Percentiles rank a stretch among this genome's conserved stretches.
These are phyloP conservation scores for Argyrosomus regius DNA, from an alignment of 2,797 vertebrate species.

Conservation along the genomic window DNA sequence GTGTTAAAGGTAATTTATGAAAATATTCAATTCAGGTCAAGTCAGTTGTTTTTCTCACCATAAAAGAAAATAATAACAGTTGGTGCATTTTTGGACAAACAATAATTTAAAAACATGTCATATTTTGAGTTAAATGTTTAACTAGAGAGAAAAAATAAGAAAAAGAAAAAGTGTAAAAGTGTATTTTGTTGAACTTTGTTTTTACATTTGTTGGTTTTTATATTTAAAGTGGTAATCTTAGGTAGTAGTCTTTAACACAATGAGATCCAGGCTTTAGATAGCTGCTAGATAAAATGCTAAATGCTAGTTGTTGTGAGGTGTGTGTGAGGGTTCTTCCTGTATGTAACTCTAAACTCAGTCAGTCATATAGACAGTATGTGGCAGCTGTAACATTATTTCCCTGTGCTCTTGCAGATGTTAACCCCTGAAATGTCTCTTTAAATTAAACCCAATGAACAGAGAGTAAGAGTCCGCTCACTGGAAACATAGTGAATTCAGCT, in stretches of 20 bases:
- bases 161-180: constrained; percentile 82
- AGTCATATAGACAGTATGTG: constrained; percentile 93
- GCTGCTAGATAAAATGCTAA: constrained; percentile 98
- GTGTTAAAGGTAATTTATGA: constrained; percentile 85
- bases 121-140: constrained; percentile 96
- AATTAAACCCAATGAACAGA: constrained; percentile 90
- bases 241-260: constrained; percentile 79
- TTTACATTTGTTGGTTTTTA: constrained; percentile 91
- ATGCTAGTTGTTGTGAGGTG: constrained; percentile 98
- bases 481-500: constrained; percentile 72
- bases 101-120: constrained; percentile 92
- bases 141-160: constrained; percentile 96
- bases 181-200: constrained; percentile 95
- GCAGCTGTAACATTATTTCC: constrained; percentile 99
- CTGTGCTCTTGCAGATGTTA: constrained; percentile 99
- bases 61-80: constrained; percentile 92
- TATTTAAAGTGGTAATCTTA: constrained; percentile 91
- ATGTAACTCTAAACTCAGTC: constrained; percentile 93
- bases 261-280: constrained; percentile 81
- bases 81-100: constrained; percentile 95
- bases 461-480: constrained; percentile 86
- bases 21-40: constrained; percentile 78
- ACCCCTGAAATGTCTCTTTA: constrained; percentile 99
- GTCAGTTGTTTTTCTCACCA: constrained; percentile 81
- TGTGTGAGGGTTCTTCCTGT: constrained; percentile 96